Conservation (phyloP, 2,113 vertebrate species). For the Amphiprion percula region DNA sequence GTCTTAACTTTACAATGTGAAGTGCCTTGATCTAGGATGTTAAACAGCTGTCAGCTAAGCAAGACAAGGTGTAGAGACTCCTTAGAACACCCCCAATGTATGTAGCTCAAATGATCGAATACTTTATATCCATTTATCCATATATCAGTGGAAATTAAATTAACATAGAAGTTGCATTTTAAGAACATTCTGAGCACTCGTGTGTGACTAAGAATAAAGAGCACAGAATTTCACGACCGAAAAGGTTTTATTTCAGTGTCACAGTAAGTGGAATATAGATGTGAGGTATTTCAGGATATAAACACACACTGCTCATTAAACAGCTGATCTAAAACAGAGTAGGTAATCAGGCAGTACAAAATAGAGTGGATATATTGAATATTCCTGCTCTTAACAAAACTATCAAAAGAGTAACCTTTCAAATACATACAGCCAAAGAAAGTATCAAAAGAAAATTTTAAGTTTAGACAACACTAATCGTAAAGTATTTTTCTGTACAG, state of each 20-base stretch:
- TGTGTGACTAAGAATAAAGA: neutral
- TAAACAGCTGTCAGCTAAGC: no score
- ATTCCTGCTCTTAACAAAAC: constrained; percentile 35
- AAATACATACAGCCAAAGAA: constrained; percentile 37
- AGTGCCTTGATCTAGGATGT: no score
- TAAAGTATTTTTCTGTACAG: constrained; percentile 49
- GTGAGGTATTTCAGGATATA: constrained; percentile 70
- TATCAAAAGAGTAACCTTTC: constrained; percentile 14
- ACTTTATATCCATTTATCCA: no score
- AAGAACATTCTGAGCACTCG: no score
- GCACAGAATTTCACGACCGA: neutral
- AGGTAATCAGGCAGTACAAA: constrained; percentile 52
- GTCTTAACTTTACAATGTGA: no score
- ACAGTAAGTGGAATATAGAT: constrained; percentile 47
- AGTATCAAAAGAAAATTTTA: constrained; percentile 15
- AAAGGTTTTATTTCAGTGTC: constrained; percentile 61
- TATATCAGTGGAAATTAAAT: neutral
- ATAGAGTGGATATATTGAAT: constrained; percentile 35
- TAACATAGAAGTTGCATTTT: neutral
- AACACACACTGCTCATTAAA: constrained; percentile 48
- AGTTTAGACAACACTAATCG: constrained; percentile 8
- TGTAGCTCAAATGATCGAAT: no score
- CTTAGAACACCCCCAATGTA: no score
- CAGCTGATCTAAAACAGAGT: constrained; percentile 31
- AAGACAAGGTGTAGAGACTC: no score